Evolutionary conservation across 2,113 vertebrate species (phyloP).

Genomic region (Pelecanoides urinatrix): DNA sequence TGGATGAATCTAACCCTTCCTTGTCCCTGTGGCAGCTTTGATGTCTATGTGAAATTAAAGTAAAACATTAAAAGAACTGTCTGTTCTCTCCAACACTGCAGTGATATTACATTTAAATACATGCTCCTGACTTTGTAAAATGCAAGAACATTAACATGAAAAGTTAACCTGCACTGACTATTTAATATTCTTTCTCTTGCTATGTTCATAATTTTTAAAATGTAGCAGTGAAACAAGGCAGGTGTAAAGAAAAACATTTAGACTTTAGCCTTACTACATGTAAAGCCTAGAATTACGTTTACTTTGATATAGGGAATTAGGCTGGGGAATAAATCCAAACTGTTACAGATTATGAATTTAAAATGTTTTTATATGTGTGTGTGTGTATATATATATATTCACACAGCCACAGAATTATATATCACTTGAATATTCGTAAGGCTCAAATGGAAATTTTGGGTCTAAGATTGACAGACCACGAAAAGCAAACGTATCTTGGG

Average conservation of each 20-base stretch:
- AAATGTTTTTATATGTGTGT: not conserved
- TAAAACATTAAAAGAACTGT: not conserved
- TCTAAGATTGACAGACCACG: not conserved
- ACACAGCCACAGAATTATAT: not conserved
- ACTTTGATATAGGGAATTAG: not conserved
- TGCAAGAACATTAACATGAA: not conserved
- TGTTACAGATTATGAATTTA: not conserved
- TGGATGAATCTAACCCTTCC: not conserved
- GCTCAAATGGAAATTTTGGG: not conserved
- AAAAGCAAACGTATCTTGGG: not conserved
- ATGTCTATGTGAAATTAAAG: not conserved
- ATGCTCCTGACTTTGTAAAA: not conserved
- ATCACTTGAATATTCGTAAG: not conserved
- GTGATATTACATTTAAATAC: not conserved
- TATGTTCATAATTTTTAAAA: not conserved
- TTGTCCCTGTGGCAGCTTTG: not conserved
- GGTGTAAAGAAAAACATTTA: not conserved
- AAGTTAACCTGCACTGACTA: not conserved
- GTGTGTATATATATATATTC: not conserved
- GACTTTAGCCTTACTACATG: not conserved
- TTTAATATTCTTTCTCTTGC: not conserved
- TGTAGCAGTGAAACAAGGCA: not conserved
- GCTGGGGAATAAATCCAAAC: not conserved
- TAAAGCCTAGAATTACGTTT: not conserved
- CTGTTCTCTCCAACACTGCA: not conserved